These are phyloP conservation scores for Notodonta ziczac DNA, from an alignment of 2,888 invertebrate species.

Conservation along the genomic window DNA sequence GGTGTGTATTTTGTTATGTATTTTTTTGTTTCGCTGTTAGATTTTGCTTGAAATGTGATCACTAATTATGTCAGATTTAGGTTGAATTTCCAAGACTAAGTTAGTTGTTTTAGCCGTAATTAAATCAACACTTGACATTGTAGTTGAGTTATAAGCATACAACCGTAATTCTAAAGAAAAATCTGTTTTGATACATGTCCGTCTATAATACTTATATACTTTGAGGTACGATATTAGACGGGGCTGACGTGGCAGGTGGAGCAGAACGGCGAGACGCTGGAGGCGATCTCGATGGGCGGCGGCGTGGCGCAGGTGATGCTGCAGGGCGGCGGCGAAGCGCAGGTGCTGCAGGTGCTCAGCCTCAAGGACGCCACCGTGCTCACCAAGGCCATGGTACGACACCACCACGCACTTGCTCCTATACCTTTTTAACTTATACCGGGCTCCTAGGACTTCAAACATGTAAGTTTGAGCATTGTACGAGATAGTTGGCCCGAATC, in stretches of 20 bases:
- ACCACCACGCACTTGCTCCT: neutral
- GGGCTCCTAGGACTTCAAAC: no score
- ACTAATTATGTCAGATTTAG: no score
- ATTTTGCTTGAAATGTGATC: neutral
- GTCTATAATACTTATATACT: no score
- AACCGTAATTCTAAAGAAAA: no score
- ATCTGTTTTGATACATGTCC: no score
- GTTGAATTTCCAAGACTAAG: no score
- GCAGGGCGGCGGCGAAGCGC: constrained; percentile 87
- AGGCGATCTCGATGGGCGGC: constrained; percentile 90
- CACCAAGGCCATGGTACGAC: constrained; percentile 89
- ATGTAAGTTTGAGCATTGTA: no score
- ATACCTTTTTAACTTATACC: neutral
- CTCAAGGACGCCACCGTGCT: constrained; percentile 93
- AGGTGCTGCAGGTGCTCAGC: constrained; percentile 93
- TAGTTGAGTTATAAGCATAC: no score
- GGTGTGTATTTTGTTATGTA: constrained; percentile 44
- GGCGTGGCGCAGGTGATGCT: constrained; percentile 94
- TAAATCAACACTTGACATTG: no score
- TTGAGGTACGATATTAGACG: neutral
- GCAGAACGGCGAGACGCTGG: constrained; percentile 89
- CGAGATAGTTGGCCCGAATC: no score
- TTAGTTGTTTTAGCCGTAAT: no score
- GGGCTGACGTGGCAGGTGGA: constrained; percentile 85
- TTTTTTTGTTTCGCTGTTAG: constrained; percentile 14